phyloP scores from a whole-genome alignment of 1,140 invertebrate genomes.

The Drosophila sproati region DNA sequence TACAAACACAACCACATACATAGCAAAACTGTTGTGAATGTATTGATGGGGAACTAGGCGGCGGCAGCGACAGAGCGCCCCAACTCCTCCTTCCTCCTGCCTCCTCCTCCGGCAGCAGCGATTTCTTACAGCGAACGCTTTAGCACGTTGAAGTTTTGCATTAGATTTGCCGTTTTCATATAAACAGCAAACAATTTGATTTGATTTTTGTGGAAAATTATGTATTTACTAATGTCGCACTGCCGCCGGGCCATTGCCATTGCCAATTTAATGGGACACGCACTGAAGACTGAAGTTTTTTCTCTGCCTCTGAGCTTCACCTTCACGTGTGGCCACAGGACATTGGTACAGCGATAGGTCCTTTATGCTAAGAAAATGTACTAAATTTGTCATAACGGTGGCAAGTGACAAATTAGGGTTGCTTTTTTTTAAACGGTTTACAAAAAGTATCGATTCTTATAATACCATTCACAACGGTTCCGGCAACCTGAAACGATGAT shows the following conservation, averaged over 20 bases:
- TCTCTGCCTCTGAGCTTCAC: slow-evolving; percentile 51
- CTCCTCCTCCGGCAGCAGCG: slow-evolving; percentile 32
- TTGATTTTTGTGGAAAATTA: slow-evolving; percentile 84
- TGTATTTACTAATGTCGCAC: slow-evolving; percentile 75
- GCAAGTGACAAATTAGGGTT: slow-evolving; percentile 5
- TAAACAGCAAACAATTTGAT: slow-evolving; percentile 84
- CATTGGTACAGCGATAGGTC: slow-evolving; percentile 41
- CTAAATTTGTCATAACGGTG: slow-evolving; percentile 30
- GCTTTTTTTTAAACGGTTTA: not conserved
- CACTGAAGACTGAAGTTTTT: slow-evolving; percentile 80
- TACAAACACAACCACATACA: slow-evolving; percentile 30
- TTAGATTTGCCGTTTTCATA: slow-evolving; percentile 84
- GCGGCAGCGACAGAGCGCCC: slow-evolving; percentile 21
- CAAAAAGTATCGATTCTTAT: not conserved
- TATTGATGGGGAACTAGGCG: slow-evolving; percentile 46
- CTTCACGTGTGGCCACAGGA: slow-evolving; percentile 57
- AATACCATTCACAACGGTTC: not conserved
- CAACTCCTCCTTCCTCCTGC: slow-evolving; percentile 1
- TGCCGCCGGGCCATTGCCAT: slow-evolving; percentile 81
- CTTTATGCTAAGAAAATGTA: slow-evolving; percentile 17
- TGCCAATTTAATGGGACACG: slow-evolving; percentile 67
- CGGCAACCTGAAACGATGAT: not conserved
- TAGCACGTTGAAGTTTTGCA: slow-evolving; percentile 81
- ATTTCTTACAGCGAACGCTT: slow-evolving; percentile 78
- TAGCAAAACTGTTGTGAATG: slow-evolving; percentile 34